A percentile compares a stretch with the other conserved stretches of the same genome.
Conservation (phyloP, 2,888 invertebrate genomes). For the Limenitis camilla region DNA sequence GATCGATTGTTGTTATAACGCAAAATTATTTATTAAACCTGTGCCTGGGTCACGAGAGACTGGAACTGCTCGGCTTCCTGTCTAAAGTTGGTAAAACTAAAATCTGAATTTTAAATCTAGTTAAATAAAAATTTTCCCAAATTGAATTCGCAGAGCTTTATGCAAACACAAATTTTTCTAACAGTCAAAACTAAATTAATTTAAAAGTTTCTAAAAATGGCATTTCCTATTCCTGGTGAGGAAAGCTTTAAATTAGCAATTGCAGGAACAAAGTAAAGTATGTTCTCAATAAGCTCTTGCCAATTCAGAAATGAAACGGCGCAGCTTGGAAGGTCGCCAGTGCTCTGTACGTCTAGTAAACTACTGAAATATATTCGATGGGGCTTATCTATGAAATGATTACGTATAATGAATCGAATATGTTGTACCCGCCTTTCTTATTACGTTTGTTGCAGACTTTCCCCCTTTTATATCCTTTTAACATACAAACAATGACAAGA, state of each 20-base stretch:
- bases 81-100: too few relatives aligned
- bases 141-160: too few relatives aligned
- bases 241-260: conserved; percentile 18
- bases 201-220: conserved; percentile 5
- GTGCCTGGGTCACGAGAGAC: too few relatives aligned
- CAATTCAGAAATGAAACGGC: conserved; percentile 29
- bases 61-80: too few relatives aligned
- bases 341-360: conserved; percentile 11
- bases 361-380: conserved; percentile 1
- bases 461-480: too few relatives aligned
- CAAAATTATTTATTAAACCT: too few relatives aligned
- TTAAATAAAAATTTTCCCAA: too few relatives aligned
- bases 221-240: conserved; percentile 12
- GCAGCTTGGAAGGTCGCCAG: conserved; percentile 23
- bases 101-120: too few relatives aligned
- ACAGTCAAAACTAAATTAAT: conserved; percentile 10
- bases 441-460: too few relatives aligned
- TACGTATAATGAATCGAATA: neutral
- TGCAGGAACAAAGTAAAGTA: conserved; percentile 20
- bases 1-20: too few relatives aligned
- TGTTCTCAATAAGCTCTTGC: conserved; percentile 28
- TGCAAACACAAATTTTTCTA: neutral
- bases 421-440: too few relatives aligned
- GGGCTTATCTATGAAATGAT: conserved; percentile 2
- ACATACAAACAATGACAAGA: too few relatives aligned